Evolutionary conservation across 1,140 invertebrate species (phyloP).

Genomic region (Zelostemma sp.): DNA sequence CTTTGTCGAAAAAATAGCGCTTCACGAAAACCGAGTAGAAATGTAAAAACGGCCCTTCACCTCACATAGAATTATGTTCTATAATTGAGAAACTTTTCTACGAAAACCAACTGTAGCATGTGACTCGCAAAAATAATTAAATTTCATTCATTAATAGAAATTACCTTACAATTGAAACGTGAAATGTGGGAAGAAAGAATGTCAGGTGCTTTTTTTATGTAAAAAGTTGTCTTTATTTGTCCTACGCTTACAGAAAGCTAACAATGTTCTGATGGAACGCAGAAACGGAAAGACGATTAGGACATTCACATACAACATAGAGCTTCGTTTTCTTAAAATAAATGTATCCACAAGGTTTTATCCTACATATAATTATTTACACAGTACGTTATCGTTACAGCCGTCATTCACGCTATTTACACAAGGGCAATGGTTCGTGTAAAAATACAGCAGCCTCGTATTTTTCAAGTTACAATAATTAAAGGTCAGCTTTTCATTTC

Average conservation of each 20-base stretch:
- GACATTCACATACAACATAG: slow-evolving; percentile 40
- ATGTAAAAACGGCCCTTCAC: slow-evolving; percentile 15
- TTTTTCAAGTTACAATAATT: slow-evolving; percentile 44
- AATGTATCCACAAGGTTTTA: slow-evolving; percentile 35
- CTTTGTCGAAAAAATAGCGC: slow-evolving; percentile 27
- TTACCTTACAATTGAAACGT: no score
- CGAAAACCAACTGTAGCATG: neutral
- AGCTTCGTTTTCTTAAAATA: slow-evolving; percentile 32
- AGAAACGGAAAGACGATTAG: slow-evolving; percentile 40
- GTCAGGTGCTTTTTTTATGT: slow-evolving; percentile 4
- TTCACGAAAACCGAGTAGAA: slow-evolving; percentile 16
- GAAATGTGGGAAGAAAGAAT: no score
- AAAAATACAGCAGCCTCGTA: slow-evolving; percentile 68
- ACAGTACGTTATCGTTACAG: slow-evolving; percentile 57
- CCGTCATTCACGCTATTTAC: slow-evolving; percentile 62
- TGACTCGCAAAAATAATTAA: neutral
- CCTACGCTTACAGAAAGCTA: slow-evolving; percentile 49
- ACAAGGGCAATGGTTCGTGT: slow-evolving; percentile 63
- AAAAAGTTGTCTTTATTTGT: slow-evolving; percentile 44
- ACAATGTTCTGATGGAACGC: slow-evolving; percentile 27
- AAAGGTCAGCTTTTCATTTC: slow-evolving; percentile 9
- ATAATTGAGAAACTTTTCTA: slow-evolving; percentile 15
- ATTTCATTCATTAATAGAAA: no score
- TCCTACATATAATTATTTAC: slow-evolving; percentile 61
- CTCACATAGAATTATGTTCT: slow-evolving; percentile 1